Base-by-base conservation (phyloP, 2,797 vertebrate genomes). In the Danio kyathit region DNA sequence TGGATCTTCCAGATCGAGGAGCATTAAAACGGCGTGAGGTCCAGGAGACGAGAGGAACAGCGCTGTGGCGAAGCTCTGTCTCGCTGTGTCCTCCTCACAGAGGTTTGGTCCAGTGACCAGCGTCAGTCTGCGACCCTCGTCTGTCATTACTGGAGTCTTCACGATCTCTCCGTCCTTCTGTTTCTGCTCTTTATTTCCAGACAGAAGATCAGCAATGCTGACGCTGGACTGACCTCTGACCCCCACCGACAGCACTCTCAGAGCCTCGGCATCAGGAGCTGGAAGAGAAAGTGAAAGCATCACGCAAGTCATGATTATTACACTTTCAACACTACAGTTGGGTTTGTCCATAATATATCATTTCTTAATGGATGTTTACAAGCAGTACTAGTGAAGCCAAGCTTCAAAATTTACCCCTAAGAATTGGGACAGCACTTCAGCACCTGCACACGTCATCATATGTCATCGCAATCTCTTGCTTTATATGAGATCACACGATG, bases 51-150 rank as follows among this genome's bases (percentile, higher is more conserved):
- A 76, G n/a, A 76, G 74, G 16, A 19, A 21, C 74, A 52, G 59
- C n/a, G 64, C 64, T 67, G 52, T 40, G 12, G 46, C 76, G 48
- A 76, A 76, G 60, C 0, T 54, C 60, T 65, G 61, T 19, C 8
- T 57, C 38, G 11, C 12, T 16, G 60, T 14, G 57, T 61, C 44
- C 38, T 76, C 46, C 60, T 65, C 48, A 51, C 74, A 76, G 59
- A 64, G 74, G 60, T 52, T 76, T 48, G 64, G 64, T 66, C 64
- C 75, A 49, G 64, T 77, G 75, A 67, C 19, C 64, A 59, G 19
- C 8, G 46, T 71, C 67, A 71, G 67, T 66, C 13, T 48, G 6
- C 19, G 41, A 5, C 64, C 75, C 13, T 69, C 51, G 38, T 57
- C 40, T 46, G 63, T 67, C 3, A 77, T 44, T 10, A 77, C 75